A percentile compares a stretch with the other conserved stretches of the same genome.
phyloP scores from a whole-genome alignment of 2,888 invertebrate species.

The Stegophylla sp. region DNA sequence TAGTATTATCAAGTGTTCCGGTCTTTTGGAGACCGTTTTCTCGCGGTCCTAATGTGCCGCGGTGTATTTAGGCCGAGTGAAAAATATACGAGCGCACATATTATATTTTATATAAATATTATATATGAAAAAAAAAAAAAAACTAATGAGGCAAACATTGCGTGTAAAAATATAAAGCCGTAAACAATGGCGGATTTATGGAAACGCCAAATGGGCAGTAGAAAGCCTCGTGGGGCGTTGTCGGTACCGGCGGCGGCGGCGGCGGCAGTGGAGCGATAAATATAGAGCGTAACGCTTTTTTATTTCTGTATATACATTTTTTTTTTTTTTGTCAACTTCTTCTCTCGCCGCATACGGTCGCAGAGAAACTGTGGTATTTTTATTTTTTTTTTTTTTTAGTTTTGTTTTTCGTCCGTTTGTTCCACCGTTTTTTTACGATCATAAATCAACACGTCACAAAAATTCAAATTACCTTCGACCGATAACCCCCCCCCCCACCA shows the following conservation, averaged over 20 bases:
- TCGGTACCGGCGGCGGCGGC: background rate
- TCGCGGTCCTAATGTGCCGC: background rate
- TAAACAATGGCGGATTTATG: constrained; percentile 41
- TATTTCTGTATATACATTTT: background rate
- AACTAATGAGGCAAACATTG: constrained; percentile 43
- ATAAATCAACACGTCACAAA: constrained; percentile 1
- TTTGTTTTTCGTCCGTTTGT: too few species aligned
- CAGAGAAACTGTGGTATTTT: background rate
- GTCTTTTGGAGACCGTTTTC: background rate
- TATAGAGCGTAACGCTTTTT: constrained; percentile 8
- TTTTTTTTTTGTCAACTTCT: background rate
- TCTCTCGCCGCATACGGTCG: background rate
- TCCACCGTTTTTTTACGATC: too few species aligned
- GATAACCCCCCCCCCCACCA: too few species aligned
- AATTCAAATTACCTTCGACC: background rate
- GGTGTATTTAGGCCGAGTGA: background rate
- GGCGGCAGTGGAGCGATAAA: constrained; percentile 13
- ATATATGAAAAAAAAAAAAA: constrained; percentile 1
- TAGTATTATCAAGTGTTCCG: background rate
- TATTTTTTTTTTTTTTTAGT: background rate
- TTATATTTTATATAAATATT: too few species aligned
- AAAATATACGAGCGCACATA: background rate
- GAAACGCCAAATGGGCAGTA: background rate
- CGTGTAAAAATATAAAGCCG: constrained; percentile 2
- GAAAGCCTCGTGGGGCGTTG: background rate